Conservation (phyloP, 2,888 invertebrate genomes). For the Phortica magna region DNA sequence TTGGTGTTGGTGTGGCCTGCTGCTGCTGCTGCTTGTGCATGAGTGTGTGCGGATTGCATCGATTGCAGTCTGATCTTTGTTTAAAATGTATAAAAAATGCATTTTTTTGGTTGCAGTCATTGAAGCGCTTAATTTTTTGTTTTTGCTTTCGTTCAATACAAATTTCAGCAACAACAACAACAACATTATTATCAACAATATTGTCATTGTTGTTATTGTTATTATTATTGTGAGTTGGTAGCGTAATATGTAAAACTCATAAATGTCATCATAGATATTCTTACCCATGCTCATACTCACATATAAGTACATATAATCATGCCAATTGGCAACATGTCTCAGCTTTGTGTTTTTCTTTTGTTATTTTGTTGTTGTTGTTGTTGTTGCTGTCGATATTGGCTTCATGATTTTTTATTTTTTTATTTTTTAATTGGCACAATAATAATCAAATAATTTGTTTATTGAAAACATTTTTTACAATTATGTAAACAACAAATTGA, state of each 20-base stretch:
- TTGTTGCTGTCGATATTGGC: constrained; percentile 40
- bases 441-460: constrained; percentile 78
- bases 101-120: constrained; percentile 40
- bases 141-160: background rate
- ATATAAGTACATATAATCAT: too few species aligned
- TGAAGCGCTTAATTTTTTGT: background rate
- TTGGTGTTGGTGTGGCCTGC: constrained; percentile 31
- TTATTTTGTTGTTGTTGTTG: constrained; percentile 11
- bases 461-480: constrained; percentile 77
- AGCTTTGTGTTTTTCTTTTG: background rate
- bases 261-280: background rate
- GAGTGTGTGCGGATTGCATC: constrained; percentile 34
- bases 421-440: constrained; percentile 70
- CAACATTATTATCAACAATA: background rate
- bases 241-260: background rate
- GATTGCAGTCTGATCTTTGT: constrained; percentile 66
- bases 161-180: background rate
- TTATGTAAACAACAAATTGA: constrained; percentile 76
- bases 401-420: constrained; percentile 53
- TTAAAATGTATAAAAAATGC: constrained; percentile 42
- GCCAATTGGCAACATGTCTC: constrained; percentile 17
- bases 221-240: constrained; percentile 23
- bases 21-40: constrained; percentile 46
- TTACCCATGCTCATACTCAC: too few species aligned
- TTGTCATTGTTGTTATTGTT: background rate